Evolutionary conservation across 1,140 invertebrate genomes (phyloP), one percentile per base, ranked within the genome.

Genomic region (Phymorhynchus buccinoides): DNA sequence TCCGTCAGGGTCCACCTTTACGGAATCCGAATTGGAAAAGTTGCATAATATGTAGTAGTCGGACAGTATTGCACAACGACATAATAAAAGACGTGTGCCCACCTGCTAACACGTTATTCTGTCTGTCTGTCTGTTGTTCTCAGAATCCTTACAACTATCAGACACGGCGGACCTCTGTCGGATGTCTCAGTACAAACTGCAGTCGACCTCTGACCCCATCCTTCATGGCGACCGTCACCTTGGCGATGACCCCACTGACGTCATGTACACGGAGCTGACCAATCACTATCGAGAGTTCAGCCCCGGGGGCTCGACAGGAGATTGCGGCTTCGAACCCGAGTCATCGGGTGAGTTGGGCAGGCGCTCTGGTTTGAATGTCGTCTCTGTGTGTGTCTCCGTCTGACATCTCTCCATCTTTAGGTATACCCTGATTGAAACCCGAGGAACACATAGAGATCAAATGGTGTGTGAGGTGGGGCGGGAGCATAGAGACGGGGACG

Each of bases 101-200:
- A n/a, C n/a, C n/a, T n/a, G n/a, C n/a, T n/a, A n/a, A n/a, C n/a
- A n/a, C n/a, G n/a, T n/a, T n/a, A n/a, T 9, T 48, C 44, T 48
- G 44, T 48, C 44, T 48, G 18, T 48, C 44, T 48, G 18, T 48
- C 44, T 73, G n/a, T 73, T 6, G 7, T 73, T 73, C 27, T 73
- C 41, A 83, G 48, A 68, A 83, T 37, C 66, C 56, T 7, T 83
- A 77, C 81, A 68, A 42, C 81, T 83, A 42, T 62, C 66, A 83
- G 32, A 39, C 56, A 48, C 66, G 66, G 48, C 66, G 75, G 48
- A 68, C 56, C 81, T 83, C 32, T 62, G 56, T n/a, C 81, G 56
- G 66, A 56, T 83, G 66, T 62, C 66, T n/a, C 56, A 68, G 35
- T 35, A 77, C 0, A 9, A 18, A 35, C 71, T 78, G 35, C 62